Evolutionary conservation across 1,140 invertebrate genomes (phyloP).

Genomic region (Euborellia annulipes): DNA sequence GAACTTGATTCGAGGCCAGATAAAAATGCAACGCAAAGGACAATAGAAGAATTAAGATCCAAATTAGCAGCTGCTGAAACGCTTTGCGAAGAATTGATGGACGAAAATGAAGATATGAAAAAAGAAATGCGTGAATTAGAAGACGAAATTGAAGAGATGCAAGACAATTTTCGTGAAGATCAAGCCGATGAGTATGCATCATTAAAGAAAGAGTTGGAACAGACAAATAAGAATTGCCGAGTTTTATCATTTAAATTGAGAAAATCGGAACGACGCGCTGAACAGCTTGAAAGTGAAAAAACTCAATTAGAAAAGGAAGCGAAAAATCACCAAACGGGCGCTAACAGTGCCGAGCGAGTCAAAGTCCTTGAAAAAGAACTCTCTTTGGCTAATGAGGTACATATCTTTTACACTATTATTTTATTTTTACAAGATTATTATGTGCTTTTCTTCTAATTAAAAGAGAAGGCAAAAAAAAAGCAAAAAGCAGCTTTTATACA

Average conservation of each 20-base stretch:
- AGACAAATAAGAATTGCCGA: constrained; percentile 94
- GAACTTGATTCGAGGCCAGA: constrained; percentile 34
- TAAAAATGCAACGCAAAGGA: constrained; percentile 16
- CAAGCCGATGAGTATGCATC: constrained; percentile 95
- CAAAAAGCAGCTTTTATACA: too few relatives aligned
- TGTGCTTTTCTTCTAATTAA: too few relatives aligned
- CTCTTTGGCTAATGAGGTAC: constrained; percentile 60
- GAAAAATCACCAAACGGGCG: constrained; percentile 35
- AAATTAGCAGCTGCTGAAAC: constrained; percentile 74
- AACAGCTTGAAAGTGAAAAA: constrained; percentile 78
- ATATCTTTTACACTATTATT: too few relatives aligned
- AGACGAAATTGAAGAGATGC: constrained; percentile 95
- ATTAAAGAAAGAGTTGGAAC: constrained; percentile 80
- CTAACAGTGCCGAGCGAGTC: constrained; percentile 43
- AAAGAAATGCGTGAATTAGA: constrained; percentile 84
- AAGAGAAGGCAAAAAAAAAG: too few relatives aligned
- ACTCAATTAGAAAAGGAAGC: constrained; percentile 47
- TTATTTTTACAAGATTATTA: too few relatives aligned
- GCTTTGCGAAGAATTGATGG: constrained; percentile 80
- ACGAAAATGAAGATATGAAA: constrained; percentile 92
- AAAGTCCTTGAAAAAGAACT: constrained; percentile 72
- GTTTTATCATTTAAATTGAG: constrained; percentile 96
- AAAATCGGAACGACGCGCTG: constrained; percentile 82
- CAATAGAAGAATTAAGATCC: constrained; percentile 49
- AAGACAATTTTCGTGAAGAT: constrained; percentile 86